Base-by-base conservation (phyloP, 2,888 invertebrate genomes). In the Nephrocerus scutellatus region DNA sequence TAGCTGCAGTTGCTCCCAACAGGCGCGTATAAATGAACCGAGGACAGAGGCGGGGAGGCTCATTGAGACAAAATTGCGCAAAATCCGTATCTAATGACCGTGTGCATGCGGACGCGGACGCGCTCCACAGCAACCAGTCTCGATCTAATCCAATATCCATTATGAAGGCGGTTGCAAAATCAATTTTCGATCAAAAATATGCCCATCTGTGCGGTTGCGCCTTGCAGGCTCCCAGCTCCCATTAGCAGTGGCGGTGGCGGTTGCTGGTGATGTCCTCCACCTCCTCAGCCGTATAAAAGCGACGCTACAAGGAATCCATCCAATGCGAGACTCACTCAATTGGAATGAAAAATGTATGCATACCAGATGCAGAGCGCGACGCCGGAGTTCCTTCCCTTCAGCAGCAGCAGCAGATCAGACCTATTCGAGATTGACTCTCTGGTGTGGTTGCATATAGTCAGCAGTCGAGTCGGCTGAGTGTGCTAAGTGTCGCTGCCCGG, bases 111-210 rank as follows among this genome's bases (percentile, higher is more conserved):
- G 34, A 35, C 36, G 41, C 34, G 28, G 28, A 28, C 29, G 41
- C 41, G 24, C 43, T 29, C 35, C 35, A 37, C 43, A 30, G 38
- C 46, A 46, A 40, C 46, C 44, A 46, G 39, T 24, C 34, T 46
- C 36, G 41, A 46, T 46, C 46, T 46, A 46, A 46, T 46, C 46
- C 44, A 46, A 44, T 46, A 46, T 46, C 46, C 46, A 46, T 44
- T 46, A 46, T 46, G 45, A 42, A 48, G 48, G 45, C 44, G 46
- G 47, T 49, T 49, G 46, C 48, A 44, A 48, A 48, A 49, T 48
- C 49, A 49, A 49, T 49, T 49, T 49, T 46, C 39, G 41, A 46
- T 49, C 36, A 25, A 41, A 39, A 20, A 30, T 32, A 13, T n/a
- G n/a, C n/a, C n/a, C n/a, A n/a, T n/a, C n/a, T n/a, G n/a, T n/a